Conservation (phyloP, 2,888 invertebrate species). For the Zhuqinia jingwanae region DNA sequence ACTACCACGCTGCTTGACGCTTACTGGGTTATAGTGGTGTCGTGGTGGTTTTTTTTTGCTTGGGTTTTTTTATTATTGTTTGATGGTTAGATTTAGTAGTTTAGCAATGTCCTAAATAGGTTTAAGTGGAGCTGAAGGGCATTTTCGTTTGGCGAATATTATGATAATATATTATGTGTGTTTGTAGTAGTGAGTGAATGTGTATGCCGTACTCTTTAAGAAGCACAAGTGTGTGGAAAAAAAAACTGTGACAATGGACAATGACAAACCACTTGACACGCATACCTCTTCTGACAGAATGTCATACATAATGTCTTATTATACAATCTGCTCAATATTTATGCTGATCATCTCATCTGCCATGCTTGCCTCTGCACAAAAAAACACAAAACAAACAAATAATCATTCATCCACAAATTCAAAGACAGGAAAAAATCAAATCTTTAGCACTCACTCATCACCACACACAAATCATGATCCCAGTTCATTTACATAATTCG, state of each 20-base stretch:
- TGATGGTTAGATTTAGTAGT: background rate
- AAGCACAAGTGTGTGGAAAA: background rate
- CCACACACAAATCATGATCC: background rate
- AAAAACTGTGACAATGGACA: constrained; percentile 10
- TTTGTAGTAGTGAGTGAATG: background rate
- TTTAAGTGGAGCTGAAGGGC: constrained; percentile 57
- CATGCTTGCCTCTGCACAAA: too few relatives aligned
- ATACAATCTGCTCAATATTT: background rate
- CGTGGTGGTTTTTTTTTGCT: background rate
- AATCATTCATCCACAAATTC: too few relatives aligned
- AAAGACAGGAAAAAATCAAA: background rate
- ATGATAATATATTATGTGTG: constrained; percentile 14
- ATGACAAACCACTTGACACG: constrained; percentile 38
- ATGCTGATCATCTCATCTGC: background rate
- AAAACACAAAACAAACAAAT: too few relatives aligned
- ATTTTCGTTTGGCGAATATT: constrained; percentile 57
- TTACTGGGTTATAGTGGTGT: too few relatives aligned
- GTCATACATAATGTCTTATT: background rate
- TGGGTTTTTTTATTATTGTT: background rate
- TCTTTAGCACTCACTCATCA: background rate
- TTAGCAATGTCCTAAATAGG: constrained; percentile 36
- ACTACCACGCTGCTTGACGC: background rate
- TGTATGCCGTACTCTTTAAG: too few relatives aligned
- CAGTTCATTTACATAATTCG: constrained; percentile 6
- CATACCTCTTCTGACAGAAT: background rate